Base-by-base conservation (phyloP, 2,113 vertebrate genomes). In the Phalacrocorax brasilianus region DNA sequence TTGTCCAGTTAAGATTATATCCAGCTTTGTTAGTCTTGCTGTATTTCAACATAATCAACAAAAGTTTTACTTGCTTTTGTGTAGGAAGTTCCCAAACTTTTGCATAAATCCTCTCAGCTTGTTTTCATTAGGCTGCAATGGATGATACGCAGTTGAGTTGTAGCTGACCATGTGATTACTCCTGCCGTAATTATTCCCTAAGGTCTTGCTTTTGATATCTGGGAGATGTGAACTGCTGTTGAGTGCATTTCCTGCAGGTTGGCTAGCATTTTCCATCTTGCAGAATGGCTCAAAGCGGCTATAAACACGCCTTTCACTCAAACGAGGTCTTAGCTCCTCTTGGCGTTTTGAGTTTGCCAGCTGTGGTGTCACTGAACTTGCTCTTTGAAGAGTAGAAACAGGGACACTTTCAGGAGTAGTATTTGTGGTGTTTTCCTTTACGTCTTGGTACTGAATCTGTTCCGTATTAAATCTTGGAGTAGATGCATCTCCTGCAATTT, bases 61-160 rank as follows among this genome's bases (percentile, higher is more conserved):
- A 4, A 81, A 42, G n/a, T 86, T 84, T 97, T 97, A 98, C 82
- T 99, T 99, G 94, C 95, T 99, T 98, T 99, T 99, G 91, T 99
- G 93, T 70, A 99, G 98, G 22, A 99, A 97, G 81, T 98, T 98
- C 47, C 99, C 99, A 97, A 98, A 98, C 91, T 98, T 98, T 22
- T 99, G 99, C 98, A 99, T 98, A 95, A 99, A 99, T 76, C 98
- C 98, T 84, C 98, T 98, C 84, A 99, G 96, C 87, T 99, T 99
- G 88, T 99, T 99, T 97, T 99, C 99, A 96, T 98, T 98, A 89
- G 98, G 98, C 12, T 98, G 97, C 52, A 98, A 49, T 1, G 98
- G 84, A 55, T 94, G 95, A 35, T 98, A 98, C 44, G 85, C 52
- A 18, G 93, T 86, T 63, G 96, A 65, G 72, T 88, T 98, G 59